Conservation (phyloP, 2,797 vertebrate species). For the Microctenopoma lineatum region DNA sequence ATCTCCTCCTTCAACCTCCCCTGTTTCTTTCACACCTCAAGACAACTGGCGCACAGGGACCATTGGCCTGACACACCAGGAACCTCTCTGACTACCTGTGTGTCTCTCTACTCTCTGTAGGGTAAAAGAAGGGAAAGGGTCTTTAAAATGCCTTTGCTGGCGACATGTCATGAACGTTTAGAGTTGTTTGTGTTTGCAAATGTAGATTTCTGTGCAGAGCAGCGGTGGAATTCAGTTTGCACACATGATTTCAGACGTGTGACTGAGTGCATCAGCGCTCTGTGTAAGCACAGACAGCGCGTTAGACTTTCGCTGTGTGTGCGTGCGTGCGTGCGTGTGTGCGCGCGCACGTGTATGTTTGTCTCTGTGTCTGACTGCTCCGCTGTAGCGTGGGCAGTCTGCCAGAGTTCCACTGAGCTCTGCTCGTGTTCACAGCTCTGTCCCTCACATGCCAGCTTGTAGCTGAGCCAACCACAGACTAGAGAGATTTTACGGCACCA, state of each 20-base stretch:
- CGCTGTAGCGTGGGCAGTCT: conserved; percentile 70
- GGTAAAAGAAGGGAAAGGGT: conserved; percentile 53
- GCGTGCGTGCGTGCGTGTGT: conserved; percentile 34
- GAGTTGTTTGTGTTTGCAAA: conserved; percentile 29
- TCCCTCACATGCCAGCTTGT: conserved; percentile 74
- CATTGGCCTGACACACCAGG: conserved; percentile 54
- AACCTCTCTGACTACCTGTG: conserved; percentile 21
- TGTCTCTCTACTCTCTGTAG: conserved; percentile 29
- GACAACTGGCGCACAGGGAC: conserved; percentile 47
- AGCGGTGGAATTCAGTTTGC: conserved; percentile 26
- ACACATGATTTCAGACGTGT: conserved; percentile 47
- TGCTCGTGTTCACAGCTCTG: conserved; percentile 79
- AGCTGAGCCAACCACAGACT: conserved; percentile 66
- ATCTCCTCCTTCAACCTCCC: conserved; percentile 39
- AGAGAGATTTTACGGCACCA: conserved; percentile 66
- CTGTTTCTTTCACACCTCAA: conserved; percentile 50
- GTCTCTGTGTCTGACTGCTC: conserved; percentile 60
- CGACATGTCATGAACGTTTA: conserved; percentile 52
- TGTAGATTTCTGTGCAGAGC: conserved; percentile 7
- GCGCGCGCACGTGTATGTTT: conserved; percentile 35
- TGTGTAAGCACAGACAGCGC: conserved; percentile 38
- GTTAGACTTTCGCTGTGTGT: conserved; percentile 38
- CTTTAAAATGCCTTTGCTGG: conserved; percentile 50
- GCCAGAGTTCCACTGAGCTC: conserved; percentile 77
- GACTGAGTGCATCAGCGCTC: conserved; percentile 31